These are phyloP conservation scores for Rhopalosiphum nymphaeae DNA, from an alignment of 2,888 invertebrate species.

Conservation along the genomic window DNA sequence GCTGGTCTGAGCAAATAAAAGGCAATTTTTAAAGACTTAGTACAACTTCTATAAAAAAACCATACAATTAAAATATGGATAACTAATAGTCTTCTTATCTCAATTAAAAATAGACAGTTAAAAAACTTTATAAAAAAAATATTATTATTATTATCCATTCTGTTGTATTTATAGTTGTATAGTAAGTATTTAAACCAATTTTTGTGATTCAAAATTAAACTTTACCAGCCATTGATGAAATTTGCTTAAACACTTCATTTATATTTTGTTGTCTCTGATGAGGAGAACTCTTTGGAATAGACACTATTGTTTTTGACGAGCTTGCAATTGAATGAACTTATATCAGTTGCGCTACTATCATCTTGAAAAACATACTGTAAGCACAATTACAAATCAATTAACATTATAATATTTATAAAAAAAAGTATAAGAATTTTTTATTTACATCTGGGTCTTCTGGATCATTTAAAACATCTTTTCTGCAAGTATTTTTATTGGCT, in stretches of 20 bases:
- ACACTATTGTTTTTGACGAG: background rate
- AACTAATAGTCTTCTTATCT: too few relatives aligned
- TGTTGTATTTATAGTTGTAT: too few relatives aligned
- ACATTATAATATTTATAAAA: constrained; percentile 32
- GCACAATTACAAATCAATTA: constrained; percentile 37
- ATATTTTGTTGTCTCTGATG: background rate
- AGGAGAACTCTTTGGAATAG: too few relatives aligned
- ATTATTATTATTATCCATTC: too few relatives aligned
- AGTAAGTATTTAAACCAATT: too few relatives aligned
- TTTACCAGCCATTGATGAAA: constrained; percentile 37
- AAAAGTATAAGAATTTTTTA: background rate
- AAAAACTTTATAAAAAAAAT: too few relatives aligned
- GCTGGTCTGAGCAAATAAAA: constrained; percentile 1
- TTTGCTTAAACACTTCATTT: constrained; percentile 5
- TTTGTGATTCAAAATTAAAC: constrained; percentile 36
- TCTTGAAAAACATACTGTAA: constrained; percentile 41
- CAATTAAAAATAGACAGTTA: too few relatives aligned
- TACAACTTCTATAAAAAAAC: too few relatives aligned
- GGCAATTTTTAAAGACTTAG: constrained; percentile 10
- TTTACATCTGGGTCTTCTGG: constrained; percentile 44
- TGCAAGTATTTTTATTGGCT: background rate
- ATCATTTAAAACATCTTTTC: too few relatives aligned
- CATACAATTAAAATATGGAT: too few relatives aligned
- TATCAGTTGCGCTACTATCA: background rate
- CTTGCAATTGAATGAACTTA: constrained; percentile 13